Evolutionary conservation across 2,888 invertebrate species (phyloP).

Genomic region (Sminthurinus aureus): DNA sequence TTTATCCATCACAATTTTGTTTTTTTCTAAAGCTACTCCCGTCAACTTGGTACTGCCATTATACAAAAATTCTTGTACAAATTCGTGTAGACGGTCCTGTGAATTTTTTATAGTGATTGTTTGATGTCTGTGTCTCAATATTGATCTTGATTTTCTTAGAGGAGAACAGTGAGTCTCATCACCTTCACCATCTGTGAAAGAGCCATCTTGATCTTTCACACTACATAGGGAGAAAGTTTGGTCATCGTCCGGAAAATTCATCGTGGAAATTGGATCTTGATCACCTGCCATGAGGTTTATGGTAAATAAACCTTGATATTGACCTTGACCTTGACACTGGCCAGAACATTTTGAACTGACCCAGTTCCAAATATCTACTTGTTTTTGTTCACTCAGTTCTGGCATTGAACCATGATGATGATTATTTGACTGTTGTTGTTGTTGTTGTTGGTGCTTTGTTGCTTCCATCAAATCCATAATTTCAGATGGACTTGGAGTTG

Average conservation of each 20-base stretch:
- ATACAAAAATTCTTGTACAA: background rate
- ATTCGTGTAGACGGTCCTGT: background rate
- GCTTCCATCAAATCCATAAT: background rate
- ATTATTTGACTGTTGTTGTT: background rate
- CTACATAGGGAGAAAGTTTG: background rate
- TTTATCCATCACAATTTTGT: too few species aligned
- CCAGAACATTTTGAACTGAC: conserved; percentile 10
- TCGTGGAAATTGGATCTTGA: background rate
- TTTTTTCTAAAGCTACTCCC: background rate
- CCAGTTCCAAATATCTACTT: conserved; percentile 34
- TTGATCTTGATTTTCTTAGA: background rate
- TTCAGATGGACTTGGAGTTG: background rate
- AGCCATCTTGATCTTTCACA: background rate
- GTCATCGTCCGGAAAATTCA: background rate
- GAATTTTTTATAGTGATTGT: background rate
- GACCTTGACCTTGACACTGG: background rate
- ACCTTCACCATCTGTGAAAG: background rate
- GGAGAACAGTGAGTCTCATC: background rate
- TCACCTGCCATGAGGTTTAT: background rate
- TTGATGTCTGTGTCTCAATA: background rate
- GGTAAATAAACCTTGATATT: background rate
- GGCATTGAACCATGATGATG: background rate
- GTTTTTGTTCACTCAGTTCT: conserved; percentile 4
- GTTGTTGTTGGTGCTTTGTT: background rate
- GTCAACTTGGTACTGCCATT: background rate